Evolutionary conservation across 2,888 invertebrate genomes (phyloP).

Genomic region (Germaria angustata): DNA sequence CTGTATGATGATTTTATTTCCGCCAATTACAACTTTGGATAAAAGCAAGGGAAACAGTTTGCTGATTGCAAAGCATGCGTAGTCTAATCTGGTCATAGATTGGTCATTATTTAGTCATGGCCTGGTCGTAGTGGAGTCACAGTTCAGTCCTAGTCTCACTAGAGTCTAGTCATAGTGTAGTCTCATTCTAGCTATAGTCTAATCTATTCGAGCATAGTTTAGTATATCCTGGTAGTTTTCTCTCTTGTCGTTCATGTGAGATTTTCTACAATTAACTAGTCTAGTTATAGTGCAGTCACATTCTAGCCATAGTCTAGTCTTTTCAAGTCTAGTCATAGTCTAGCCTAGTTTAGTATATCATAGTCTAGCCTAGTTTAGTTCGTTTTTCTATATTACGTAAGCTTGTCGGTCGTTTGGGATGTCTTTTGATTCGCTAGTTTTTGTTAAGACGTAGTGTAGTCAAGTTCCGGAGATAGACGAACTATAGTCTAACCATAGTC

Average conservation of each 20-base stretch:
- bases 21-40: not conserved
- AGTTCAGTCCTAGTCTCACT: not conserved
- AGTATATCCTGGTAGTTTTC: too few species aligned
- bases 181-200: not conserved
- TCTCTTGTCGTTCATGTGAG: too few species aligned
- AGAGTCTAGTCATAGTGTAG: not conserved
- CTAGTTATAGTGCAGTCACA: not conserved
- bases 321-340: not conserved
- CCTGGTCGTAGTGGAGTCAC: not conserved
- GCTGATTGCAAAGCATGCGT: too few species aligned
- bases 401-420: too few species aligned
- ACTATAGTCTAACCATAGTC: not conserved
- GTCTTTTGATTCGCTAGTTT: too few species aligned
- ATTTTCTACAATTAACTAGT: too few species aligned
- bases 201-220: not conserved
- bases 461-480: too few species aligned
- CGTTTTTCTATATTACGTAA: too few species aligned
- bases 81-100: too few species aligned
- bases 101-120: not conserved
- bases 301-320: not conserved
- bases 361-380: not conserved
- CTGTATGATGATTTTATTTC: conserved; percentile 6
- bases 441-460: not conserved
- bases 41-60: not conserved
- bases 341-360: not conserved